Conservation (phyloP, 2,888 invertebrate species). For the Aleiodes alternator region DNA sequence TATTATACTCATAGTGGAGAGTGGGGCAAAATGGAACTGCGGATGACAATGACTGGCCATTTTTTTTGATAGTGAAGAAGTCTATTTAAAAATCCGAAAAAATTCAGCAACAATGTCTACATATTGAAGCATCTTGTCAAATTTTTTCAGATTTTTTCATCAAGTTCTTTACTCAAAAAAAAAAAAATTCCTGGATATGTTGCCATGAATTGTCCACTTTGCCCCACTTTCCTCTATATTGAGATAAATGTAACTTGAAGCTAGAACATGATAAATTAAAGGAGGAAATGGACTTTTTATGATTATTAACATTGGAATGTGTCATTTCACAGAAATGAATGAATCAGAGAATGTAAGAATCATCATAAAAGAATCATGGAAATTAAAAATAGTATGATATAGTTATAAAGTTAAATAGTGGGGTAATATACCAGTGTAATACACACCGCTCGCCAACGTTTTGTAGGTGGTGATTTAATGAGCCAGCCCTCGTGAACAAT, state of each 20-base stretch:
- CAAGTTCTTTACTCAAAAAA: too few species aligned
- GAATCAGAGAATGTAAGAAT: slow-evolving; percentile 49
- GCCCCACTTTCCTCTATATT: too few species aligned
- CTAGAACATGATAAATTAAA: slow-evolving; percentile 76
- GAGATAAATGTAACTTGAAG: neutral
- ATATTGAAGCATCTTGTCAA: too few species aligned
- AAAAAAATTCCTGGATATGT: too few species aligned
- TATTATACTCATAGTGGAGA: neutral
- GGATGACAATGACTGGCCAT: too few species aligned
- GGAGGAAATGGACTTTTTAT: slow-evolving; percentile 13
- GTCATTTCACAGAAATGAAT: slow-evolving; percentile 38
- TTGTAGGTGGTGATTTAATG: slow-evolving; percentile 95
- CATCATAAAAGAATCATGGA: neutral
- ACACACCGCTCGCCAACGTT: slow-evolving; percentile 96
- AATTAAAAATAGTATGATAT: slow-evolving; percentile 7
- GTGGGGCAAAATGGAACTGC: too few species aligned
- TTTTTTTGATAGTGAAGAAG: too few species aligned
- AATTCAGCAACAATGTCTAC: too few species aligned
- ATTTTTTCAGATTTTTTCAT: too few species aligned
- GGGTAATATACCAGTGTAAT: slow-evolving; percentile 34
- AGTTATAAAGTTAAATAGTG: slow-evolving; percentile 16
- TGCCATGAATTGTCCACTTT: too few species aligned
- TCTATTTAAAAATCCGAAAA: too few species aligned
- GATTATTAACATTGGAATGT: slow-evolving; percentile 36
- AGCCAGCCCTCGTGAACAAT: slow-evolving; percentile 95